Conservation (phyloP, 2,113 vertebrate species). For the Chunga burmeisteri region DNA sequence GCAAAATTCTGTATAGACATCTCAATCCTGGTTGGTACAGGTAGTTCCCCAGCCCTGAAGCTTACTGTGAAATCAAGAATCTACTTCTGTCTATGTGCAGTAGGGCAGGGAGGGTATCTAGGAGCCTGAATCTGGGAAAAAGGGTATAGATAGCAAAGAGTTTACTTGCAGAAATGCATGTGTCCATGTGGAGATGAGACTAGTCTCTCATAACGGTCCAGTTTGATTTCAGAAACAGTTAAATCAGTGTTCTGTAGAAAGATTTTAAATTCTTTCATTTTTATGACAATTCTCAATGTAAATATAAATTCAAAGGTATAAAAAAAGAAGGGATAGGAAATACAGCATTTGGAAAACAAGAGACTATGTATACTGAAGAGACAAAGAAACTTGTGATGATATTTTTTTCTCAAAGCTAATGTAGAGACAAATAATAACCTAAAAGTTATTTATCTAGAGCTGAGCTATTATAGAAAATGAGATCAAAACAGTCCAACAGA, state of each 20-base stretch:
- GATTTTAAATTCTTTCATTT: background rate
- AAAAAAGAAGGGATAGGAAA: background rate
- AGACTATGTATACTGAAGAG: background rate
- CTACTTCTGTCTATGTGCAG: accelerated
- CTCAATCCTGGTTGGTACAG: background rate
- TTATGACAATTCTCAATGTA: background rate
- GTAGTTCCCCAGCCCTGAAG: background rate
- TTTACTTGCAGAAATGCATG: background rate
- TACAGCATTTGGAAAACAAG: background rate
- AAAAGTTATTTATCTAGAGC: background rate
- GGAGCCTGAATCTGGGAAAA: background rate
- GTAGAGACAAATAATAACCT: background rate
- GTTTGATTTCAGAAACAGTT: background rate
- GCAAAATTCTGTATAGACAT: background rate
- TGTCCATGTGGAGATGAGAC: background rate
- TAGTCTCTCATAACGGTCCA: background rate
- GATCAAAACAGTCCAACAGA: background rate
- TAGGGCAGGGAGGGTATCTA: background rate
- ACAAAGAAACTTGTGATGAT: background rate
- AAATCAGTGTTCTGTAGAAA: background rate
- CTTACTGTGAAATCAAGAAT: background rate
- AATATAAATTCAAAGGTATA: background rate
- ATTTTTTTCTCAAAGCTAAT: background rate
- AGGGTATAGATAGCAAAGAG: background rate
- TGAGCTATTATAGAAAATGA: background rate